Evolutionary conservation across 2,888 invertebrate species (phyloP).

Genomic region (Gandaritis pyraliata): DNA sequence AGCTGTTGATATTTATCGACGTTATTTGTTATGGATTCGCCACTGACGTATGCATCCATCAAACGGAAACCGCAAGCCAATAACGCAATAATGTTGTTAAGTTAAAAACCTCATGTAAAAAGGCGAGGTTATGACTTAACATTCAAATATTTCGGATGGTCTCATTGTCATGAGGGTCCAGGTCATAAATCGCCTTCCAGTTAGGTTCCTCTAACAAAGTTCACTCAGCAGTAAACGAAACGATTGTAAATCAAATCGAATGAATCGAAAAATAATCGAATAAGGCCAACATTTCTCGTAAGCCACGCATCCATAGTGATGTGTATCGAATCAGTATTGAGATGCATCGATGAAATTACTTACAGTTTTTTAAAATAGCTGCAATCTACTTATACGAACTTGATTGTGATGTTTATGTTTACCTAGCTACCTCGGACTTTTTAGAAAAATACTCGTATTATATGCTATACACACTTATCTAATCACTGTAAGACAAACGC

Average conservation of each 20-base stretch:
- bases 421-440: background rate
- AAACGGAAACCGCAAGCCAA: conserved; percentile 50
- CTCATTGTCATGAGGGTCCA: conserved; percentile 68
- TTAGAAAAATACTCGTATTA: no score
- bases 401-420: background rate
- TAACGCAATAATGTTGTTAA: conserved; percentile 59
- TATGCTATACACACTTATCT: background rate
- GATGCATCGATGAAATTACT: conserved; percentile 15
- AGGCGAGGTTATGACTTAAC: conserved; percentile 67
- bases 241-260: conserved; percentile 80
- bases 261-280: conserved; percentile 74
- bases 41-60: conserved; percentile 32
- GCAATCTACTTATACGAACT: background rate
- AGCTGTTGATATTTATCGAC: conserved; percentile 18
- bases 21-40: conserved; percentile 33
- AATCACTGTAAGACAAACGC: background rate
- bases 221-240: conserved; percentile 76
- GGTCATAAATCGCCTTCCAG: conserved; percentile 77
- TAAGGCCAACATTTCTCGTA: conserved; percentile 69
- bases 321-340: conserved; percentile 36
- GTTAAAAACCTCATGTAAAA: conserved; percentile 50
- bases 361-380: background rate
- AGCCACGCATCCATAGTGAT: conserved; percentile 56
- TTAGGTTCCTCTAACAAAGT: conserved; percentile 80
- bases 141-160: conserved; percentile 75